Percentiles rank a stretch among this genome's conserved stretches.
Evolutionary conservation across 2,888 invertebrate genomes (phyloP).

Genomic region (Ceraclea dissimilis): DNA sequence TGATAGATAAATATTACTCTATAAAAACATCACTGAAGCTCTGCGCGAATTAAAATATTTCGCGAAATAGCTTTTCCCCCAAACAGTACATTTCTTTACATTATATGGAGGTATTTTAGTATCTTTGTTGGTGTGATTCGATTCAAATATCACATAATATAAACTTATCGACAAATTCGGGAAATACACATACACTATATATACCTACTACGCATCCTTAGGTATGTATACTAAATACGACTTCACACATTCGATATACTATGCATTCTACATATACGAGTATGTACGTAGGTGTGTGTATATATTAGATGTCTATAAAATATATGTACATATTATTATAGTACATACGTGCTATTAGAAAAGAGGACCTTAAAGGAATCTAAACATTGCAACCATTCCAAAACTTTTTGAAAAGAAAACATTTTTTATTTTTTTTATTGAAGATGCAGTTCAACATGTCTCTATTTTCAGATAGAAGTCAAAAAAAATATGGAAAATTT

Average conservation of each 20-base stretch:
- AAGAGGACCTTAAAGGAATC: neutral
- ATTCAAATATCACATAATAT: slow-evolving; percentile 2
- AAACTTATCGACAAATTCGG: slow-evolving; percentile 2
- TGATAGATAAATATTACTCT: no score
- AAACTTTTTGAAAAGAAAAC: no score
- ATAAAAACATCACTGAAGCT: no score
- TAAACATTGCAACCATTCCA: neutral
- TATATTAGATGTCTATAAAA: neutral
- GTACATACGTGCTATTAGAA: neutral
- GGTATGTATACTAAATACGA: neutral
- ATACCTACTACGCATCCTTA: neutral
- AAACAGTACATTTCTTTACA: no score
- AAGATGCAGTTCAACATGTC: neutral
- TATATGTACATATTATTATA: neutral
- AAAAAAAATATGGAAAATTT: neutral
- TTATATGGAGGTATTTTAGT: neutral
- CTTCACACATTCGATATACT: neutral
- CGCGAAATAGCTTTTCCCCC: no score
- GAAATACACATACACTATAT: neutral
- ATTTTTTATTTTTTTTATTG: no score
- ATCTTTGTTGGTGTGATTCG: slow-evolving; percentile 2
- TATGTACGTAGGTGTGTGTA: neutral
- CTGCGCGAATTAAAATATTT: no score
- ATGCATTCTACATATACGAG: no score
- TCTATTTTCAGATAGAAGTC: neutral